Conservation (phyloP, 2,797 vertebrate genomes). For the Dendrocincla fuliginosa region DNA sequence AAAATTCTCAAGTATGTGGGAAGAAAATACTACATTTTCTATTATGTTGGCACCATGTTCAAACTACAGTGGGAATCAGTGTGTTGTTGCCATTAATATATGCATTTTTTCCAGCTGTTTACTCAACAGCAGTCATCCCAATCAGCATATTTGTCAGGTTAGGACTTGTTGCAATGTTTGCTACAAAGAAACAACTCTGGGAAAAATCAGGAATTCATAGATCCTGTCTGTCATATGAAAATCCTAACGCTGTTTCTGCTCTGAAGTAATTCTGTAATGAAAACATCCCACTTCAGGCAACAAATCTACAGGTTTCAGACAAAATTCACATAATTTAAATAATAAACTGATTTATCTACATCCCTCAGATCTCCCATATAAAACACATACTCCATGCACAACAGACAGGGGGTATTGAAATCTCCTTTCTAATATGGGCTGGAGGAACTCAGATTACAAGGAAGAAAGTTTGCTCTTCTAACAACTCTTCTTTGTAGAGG, state of each 20-base stretch:
- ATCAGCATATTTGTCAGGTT: slow-evolving; percentile 26
- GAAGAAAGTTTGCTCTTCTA: background rate
- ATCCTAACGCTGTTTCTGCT: background rate
- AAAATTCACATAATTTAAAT: background rate
- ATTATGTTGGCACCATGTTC: background rate
- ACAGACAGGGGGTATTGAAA: background rate
- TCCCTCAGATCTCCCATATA: background rate
- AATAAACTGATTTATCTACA: background rate
- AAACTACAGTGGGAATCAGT: background rate
- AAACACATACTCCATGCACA: background rate
- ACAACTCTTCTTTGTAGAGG: background rate
- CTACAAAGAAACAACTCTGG: slow-evolving; percentile 12
- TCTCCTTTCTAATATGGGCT: background rate
- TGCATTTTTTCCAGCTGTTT: slow-evolving; percentile 52
- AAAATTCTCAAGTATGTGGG: background rate
- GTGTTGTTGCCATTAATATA: slow-evolving; percentile 18
- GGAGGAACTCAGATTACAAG: background rate
- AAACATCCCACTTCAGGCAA: background rate
- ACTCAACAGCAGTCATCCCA: slow-evolving; percentile 30
- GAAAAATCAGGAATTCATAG: background rate
- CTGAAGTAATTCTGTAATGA: background rate
- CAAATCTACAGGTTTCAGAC: background rate
- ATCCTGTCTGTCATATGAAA: background rate
- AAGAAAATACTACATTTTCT: background rate
- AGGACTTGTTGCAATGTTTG: slow-evolving; percentile 11